These are phyloP conservation scores for Aleiodes sp. DNA, from an alignment of 1,140 invertebrate genomes.

Conservation along the genomic window DNA sequence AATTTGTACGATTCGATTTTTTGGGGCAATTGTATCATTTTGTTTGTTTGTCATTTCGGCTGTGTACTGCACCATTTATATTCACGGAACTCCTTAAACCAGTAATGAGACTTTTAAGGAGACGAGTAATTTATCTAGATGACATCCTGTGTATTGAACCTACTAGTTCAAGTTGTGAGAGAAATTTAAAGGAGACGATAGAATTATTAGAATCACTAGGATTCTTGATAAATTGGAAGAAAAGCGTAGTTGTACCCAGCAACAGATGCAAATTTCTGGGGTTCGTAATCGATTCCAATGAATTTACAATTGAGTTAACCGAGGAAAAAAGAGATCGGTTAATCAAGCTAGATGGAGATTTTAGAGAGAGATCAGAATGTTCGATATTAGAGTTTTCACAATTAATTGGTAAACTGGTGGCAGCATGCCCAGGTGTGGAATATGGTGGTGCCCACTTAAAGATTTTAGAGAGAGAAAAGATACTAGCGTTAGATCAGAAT, in stretches of 20 bases:
- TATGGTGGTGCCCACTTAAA: slow-evolving; percentile 26
- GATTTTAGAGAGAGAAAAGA: slow-evolving; percentile 21
- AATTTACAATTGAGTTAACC: slow-evolving; percentile 21
- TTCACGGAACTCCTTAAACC: slow-evolving; percentile 31
- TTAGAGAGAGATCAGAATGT: slow-evolving; percentile 3
- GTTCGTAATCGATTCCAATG: slow-evolving; percentile 18
- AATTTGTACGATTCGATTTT: slow-evolving; percentile 42
- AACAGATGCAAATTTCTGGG: slow-evolving; percentile 30
- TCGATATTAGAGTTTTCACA: slow-evolving; percentile 24
- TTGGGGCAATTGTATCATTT: not conserved
- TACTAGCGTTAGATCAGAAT: not conserved
- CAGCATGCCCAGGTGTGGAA: slow-evolving; percentile 20
- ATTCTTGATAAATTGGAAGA: slow-evolving; percentile 22
- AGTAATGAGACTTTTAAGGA: slow-evolving; percentile 1
- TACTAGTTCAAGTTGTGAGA: not conserved
- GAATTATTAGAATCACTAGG: slow-evolving; percentile 24
- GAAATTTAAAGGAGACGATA: slow-evolving; percentile 11
- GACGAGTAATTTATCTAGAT: slow-evolving; percentile 25
- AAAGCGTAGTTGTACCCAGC: slow-evolving; percentile 1
- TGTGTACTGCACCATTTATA: slow-evolving; percentile 1
- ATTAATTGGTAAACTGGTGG: slow-evolving; percentile 31
- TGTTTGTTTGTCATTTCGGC: not conserved
- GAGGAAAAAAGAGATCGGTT: slow-evolving; percentile 24
- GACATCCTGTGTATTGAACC: slow-evolving; percentile 29
- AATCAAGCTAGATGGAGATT: not conserved